Conservation (phyloP, 2,797 vertebrate species). For the Chiloscyllium punctatum region DNA sequence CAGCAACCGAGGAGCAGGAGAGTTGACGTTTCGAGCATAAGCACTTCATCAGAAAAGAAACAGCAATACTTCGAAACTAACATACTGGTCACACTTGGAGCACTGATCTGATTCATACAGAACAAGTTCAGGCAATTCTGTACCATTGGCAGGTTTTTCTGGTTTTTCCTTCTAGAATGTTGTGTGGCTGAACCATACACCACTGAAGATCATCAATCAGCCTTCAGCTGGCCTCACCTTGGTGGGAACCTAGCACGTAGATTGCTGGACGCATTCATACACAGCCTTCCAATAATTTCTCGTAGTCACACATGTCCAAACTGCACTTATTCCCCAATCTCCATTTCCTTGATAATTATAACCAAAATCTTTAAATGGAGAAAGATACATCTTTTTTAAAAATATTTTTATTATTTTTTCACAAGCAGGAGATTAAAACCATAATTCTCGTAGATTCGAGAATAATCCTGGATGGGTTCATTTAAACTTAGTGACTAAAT, state of each 20-base stretch:
- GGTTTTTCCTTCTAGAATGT: too few species aligned
- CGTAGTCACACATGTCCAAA: neutral
- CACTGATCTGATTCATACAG: too few species aligned
- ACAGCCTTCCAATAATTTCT: neutral
- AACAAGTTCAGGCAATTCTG: too few species aligned
- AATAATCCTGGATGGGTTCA: neutral
- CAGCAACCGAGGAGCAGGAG: too few species aligned
- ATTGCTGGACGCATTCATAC: neutral
- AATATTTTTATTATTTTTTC: neutral
- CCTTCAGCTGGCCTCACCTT: neutral
- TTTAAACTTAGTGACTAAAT: neutral
- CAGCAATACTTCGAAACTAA: too few species aligned
- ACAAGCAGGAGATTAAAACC: neutral
- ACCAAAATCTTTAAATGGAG: neutral
- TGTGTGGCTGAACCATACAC: neutral
- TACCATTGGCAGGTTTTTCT: too few species aligned
- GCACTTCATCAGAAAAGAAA: too few species aligned
- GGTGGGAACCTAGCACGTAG: neutral
- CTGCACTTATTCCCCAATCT: neutral
- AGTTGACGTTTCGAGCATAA: too few species aligned
- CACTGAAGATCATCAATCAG: neutral
- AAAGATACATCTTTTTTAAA: neutral
- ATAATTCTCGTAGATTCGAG: neutral
- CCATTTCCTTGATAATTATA: neutral
- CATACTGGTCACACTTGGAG: too few species aligned